Percentiles rank a stretch among this genome's conserved stretches.
These are phyloP conservation scores for Hyla sarda DNA, from an alignment of 2,113 vertebrate species.

Conservation along the genomic window DNA sequence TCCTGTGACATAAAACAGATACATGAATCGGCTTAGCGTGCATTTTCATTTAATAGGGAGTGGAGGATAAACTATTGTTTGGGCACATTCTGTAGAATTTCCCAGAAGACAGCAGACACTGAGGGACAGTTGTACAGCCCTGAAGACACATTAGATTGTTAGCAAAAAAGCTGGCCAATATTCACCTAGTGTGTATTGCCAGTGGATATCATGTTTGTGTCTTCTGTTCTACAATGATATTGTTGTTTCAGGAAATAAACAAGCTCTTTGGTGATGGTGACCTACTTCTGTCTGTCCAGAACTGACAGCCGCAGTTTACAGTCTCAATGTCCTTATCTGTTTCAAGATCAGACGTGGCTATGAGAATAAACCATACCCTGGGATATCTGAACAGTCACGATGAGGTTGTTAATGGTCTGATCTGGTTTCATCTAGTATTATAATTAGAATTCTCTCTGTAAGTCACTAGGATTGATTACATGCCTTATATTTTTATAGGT, in stretches of 20 bases:
- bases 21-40: no score
- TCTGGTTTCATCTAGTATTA: slow-evolving; percentile 19
- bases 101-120: no score
- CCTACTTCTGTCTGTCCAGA: not conserved
- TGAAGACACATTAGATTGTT: no score
- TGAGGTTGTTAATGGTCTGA: slow-evolving; percentile 13
- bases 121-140: no score
- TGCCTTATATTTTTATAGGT: not conserved
- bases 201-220: not conserved
- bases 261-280: not conserved
- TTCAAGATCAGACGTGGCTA: slow-evolving; percentile 7
- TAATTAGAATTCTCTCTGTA: slow-evolving; percentile 4
- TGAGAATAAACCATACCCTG: not conserved
- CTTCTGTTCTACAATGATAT: not conserved
- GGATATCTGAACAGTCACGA: slow-evolving; percentile 1
- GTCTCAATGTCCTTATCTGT: slow-evolving; percentile 16
- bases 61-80: no score
- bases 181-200: not conserved
- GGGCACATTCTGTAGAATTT: no score
- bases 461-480: not conserved
- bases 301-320: not conserved
- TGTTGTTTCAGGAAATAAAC: not conserved
- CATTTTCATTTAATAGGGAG: no score
- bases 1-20: no score
- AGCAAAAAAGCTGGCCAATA: not conserved